These are phyloP conservation scores for Subanguina moxae DNA, from an alignment of 1,140 invertebrate genomes.

Conservation along the genomic window DNA sequence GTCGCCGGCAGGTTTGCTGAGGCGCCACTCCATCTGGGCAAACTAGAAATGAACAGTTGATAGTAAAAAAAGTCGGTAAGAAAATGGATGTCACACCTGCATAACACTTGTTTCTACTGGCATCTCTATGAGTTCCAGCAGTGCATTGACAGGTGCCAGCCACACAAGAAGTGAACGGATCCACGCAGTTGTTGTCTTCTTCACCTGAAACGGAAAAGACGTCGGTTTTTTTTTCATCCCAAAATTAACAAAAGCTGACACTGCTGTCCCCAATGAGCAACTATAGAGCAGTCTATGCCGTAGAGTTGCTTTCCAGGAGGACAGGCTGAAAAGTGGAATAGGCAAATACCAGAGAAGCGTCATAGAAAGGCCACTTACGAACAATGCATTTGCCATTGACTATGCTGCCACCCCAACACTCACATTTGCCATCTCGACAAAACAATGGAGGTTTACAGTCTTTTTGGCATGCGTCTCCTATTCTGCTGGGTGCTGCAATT, in stretches of 20 bases:
- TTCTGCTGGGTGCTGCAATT: conserved; percentile 54
- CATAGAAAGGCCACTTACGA: conserved; percentile 44
- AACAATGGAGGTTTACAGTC: conserved; percentile 58
- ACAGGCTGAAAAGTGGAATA: conserved; percentile 48
- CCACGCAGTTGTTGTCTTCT: conserved; percentile 51
- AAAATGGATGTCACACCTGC: conserved; percentile 38
- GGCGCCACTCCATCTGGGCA: conserved; percentile 58
- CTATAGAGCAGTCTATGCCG: conserved; percentile 56
- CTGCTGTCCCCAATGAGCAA: conserved; percentile 52
- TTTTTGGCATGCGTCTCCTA: conserved; percentile 55
- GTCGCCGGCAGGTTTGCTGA: conserved; percentile 53
- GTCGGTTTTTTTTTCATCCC: background rate
- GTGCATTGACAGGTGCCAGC: conserved; percentile 55
- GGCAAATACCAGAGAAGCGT: background rate
- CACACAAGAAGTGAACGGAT: conserved; percentile 56
- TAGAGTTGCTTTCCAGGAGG: conserved; percentile 57
- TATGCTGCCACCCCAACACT: conserved; percentile 59
- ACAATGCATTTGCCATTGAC: conserved; percentile 56
- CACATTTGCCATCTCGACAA: conserved; percentile 58
- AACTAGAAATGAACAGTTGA: conserved; percentile 36
- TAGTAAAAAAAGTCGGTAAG: no score
- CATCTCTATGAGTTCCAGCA: conserved; percentile 52
- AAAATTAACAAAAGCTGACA: conserved; percentile 38
- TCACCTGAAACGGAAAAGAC: background rate
- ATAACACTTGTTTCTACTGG: conserved; percentile 48